Evolutionary conservation across 2,888 invertebrate species (phyloP).

Genomic region (Drosophila greeni): DNA sequence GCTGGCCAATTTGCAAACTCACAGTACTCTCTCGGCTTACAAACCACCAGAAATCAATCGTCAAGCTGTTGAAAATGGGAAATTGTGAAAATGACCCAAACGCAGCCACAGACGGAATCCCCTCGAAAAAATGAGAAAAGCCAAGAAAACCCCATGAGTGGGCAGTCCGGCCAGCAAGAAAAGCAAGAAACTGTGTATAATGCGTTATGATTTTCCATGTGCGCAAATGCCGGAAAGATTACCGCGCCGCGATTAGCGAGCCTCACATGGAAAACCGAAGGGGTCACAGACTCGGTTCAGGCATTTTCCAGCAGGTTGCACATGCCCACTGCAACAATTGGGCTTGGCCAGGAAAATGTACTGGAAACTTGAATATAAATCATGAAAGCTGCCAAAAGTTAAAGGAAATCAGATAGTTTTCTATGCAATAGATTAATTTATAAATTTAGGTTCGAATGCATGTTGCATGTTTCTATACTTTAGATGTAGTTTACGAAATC

Average conservation of each 20-base stretch:
- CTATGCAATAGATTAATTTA: neutral
- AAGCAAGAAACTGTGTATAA: slow-evolving; percentile 42
- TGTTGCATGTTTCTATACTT: neutral
- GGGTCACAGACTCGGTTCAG: slow-evolving; percentile 24
- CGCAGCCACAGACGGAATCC: slow-evolving; percentile 32
- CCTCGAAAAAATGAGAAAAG: slow-evolving; percentile 13
- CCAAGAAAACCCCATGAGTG: slow-evolving; percentile 30
- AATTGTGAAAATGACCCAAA: slow-evolving; percentile 62
- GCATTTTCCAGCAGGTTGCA: slow-evolving; percentile 34
- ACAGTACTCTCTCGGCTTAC: slow-evolving; percentile 41
- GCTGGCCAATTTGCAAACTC: slow-evolving; percentile 60
- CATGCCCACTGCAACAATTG: slow-evolving; percentile 13
- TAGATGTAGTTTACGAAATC: neutral
- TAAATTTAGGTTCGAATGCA: neutral
- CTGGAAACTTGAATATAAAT: neutral
- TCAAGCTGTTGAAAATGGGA: slow-evolving; percentile 70
- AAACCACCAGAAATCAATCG: slow-evolving; percentile 65
- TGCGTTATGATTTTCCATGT: slow-evolving; percentile 67
- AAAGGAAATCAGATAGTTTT: neutral
- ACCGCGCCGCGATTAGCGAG: slow-evolving; percentile 52
- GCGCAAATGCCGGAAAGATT: slow-evolving; percentile 66
- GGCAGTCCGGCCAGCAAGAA: slow-evolving; percentile 37
- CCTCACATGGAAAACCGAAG: slow-evolving; percentile 27
- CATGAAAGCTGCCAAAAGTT: neutral
- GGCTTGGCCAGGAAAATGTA: slow-evolving; percentile 24